Conservation (phyloP, 2,113 vertebrate species). For the Jacana jacana region DNA sequence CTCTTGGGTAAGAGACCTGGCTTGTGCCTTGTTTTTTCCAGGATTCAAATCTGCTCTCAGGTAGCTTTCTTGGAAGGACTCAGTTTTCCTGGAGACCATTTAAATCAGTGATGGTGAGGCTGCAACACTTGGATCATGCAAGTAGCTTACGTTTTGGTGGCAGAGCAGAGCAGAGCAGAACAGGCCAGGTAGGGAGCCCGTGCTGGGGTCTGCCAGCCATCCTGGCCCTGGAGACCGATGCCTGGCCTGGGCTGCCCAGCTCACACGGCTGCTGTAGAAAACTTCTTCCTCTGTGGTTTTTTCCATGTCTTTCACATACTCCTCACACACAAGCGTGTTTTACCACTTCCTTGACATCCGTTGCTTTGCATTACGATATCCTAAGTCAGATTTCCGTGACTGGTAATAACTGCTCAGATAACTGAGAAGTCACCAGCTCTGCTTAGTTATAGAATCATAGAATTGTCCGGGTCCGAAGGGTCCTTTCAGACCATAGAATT, state of each 20-base stretch:
- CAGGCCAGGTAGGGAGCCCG: neutral
- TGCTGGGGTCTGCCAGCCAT: neutral
- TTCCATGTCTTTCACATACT: neutral
- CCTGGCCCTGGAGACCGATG: rapidly evolving
- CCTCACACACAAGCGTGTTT: neutral
- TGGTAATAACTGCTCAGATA: neutral
- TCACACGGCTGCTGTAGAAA: neutral
- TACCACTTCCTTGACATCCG: neutral
- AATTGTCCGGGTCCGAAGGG: no score
- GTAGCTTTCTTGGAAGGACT: neutral
- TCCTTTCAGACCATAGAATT: no score
- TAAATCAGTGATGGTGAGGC: neutral
- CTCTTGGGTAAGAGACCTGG: neutral
- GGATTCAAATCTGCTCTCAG: neutral
- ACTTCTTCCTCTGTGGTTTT: neutral
- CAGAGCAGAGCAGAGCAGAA: neutral
- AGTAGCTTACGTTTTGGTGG: neutral
- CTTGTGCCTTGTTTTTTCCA: neutral
- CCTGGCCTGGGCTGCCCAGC: neutral
- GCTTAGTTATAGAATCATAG: neutral
- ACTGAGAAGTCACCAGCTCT: neutral
- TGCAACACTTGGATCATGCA: rapidly evolving
- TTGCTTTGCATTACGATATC: neutral
- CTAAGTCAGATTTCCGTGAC: neutral
- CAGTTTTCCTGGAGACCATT: neutral